A percentile compares a stretch with the other conserved stretches of the same genome.
These are phyloP conservation scores for Dreissena polymorpha DNA, from an alignment of 1,140 invertebrate species.

Conservation along the genomic window DNA sequence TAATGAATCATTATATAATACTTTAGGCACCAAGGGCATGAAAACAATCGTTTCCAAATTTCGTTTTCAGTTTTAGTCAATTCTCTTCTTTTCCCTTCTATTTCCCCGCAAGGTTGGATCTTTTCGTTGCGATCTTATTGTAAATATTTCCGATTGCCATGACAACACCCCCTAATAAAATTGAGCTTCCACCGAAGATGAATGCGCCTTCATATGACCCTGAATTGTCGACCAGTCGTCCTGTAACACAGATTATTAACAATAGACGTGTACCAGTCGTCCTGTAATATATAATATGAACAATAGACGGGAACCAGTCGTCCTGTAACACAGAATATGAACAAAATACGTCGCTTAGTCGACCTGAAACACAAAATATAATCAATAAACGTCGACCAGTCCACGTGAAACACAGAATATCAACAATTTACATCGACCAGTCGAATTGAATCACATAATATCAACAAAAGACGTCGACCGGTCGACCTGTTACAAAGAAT, in stretches of 20 bases:
- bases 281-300: neutral
- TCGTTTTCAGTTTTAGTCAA: neutral
- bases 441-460: too few species aligned
- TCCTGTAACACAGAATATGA: too few species aligned
- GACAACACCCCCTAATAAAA: constrained; percentile 14
- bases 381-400: too few species aligned
- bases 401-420: too few species aligned
- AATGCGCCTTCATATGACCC: constrained; percentile 29
- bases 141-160: constrained; percentile 31
- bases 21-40: neutral
- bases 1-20: neutral
- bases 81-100: neutral
- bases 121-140: neutral
- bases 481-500: too few species aligned
- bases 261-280: neutral
- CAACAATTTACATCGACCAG: too few species aligned
- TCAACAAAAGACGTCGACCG: too few species aligned
- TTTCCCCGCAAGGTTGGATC: neutral
- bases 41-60: neutral
- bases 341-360: too few species aligned
- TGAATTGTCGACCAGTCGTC: constrained; percentile 12
- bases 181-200: constrained; percentile 22
- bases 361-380: too few species aligned
- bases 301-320: neutral
- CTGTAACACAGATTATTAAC: neutral